Base-by-base conservation (phyloP, 2,113 vertebrate species). In the Loxodonta africana region DNA sequence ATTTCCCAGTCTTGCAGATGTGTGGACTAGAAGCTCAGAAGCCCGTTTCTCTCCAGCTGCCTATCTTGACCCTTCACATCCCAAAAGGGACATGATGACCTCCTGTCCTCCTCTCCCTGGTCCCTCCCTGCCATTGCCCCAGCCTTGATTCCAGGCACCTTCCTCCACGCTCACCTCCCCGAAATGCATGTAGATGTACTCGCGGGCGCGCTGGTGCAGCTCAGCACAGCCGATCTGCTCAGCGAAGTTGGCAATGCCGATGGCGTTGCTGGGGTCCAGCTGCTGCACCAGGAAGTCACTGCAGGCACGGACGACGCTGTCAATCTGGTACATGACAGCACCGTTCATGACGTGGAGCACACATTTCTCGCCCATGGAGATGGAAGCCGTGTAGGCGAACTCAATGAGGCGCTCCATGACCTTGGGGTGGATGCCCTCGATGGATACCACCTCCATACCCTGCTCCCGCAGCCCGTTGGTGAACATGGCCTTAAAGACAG, bases 291-390 rank as follows among this genome's bases (percentile, higher is more conserved):
- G 98, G 98, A 99, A 99, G 93, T 99, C 98, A 1, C 99, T 99
- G 98, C 99, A 99, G 95, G 99, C 99, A 2, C 99, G 98, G 12
- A 99, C 99, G 46, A 99, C 99, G 2, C 99, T 99, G 98, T 99
- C 99, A 6, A 99, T 99, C 98, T 99, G 99, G 98, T 99, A 99
- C 99, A 99, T 99, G 97, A 99, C 99, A 0, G 99, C 99, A 0
- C 99, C 99, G 8, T 99, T 99, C 99, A 99, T 99, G 93, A 99
- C 99, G 0, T 99, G 99, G 84, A 99, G 99, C 86, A 99, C 99
- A 2, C 99, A 99, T 97, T 99, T 99, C 98, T 99, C 99, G 0
- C 99, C 99, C 88, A 99, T 99, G 0, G 99, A 99, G 97, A 99
- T 99, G 96, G 99, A 99, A 18, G 99, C 99, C 0, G 99, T 99